Conservation (phyloP, 2,888 invertebrate species). For the Aethes cnicana region DNA sequence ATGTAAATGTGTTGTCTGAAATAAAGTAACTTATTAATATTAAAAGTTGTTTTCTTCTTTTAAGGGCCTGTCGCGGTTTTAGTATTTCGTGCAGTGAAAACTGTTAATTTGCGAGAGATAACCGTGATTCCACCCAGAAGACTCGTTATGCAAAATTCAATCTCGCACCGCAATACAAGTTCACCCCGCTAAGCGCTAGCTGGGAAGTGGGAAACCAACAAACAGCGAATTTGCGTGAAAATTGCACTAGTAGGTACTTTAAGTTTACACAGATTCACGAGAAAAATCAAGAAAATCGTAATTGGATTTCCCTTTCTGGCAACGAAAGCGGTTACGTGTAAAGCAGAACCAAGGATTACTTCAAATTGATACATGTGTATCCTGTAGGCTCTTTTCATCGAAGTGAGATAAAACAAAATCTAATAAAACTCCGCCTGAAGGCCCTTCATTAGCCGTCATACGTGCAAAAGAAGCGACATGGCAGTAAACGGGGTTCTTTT, state of each 20-base stretch:
- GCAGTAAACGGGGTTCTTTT: constrained; percentile 29
- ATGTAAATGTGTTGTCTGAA: too few species aligned
- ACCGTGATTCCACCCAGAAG: constrained; percentile 2
- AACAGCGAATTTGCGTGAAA: not conserved
- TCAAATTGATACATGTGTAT: constrained; percentile 13
- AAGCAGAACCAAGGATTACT: constrained; percentile 16
- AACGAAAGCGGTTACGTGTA: constrained; percentile 6
- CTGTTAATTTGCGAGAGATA: constrained; percentile 8
- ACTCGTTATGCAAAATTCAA: constrained; percentile 18
- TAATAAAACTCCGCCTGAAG: constrained; percentile 29
- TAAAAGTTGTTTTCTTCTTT: too few species aligned
- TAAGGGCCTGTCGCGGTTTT: too few species aligned
- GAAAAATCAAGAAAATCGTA: not conserved
- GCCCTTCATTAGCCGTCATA: constrained; percentile 29
- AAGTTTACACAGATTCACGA: not conserved
- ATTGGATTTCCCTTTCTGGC: not conserved
- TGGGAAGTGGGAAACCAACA: not conserved
- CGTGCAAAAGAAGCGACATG: constrained; percentile 30
- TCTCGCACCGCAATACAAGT: constrained; percentile 12
- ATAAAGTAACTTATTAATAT: too few species aligned
- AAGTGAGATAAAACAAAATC: constrained; percentile 28
- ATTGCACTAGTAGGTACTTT: not conserved
- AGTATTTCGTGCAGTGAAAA: not conserved
- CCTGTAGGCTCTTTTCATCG: constrained; percentile 18
- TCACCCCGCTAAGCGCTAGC: constrained; percentile 1